A percentile compares a stretch with the other conserved stretches of the same genome.
phyloP scores from a whole-genome alignment of 92 coral and sea anemone genomes.

The Zoanthus solanderi region DNA sequence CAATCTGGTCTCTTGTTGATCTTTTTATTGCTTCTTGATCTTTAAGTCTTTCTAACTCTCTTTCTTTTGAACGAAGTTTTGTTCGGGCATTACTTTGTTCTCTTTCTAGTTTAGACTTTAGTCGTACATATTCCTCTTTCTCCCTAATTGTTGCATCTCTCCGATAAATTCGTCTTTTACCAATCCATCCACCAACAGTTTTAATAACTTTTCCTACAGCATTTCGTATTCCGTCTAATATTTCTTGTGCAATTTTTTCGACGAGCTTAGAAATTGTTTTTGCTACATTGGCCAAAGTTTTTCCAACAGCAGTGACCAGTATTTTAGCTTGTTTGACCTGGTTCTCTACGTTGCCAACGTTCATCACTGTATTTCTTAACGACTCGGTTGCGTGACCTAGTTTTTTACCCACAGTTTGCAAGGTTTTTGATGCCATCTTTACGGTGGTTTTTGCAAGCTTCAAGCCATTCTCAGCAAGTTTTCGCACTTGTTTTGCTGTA shows the following conservation, averaged over 20 bases:
- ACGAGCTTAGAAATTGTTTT: slow-evolving; percentile 33
- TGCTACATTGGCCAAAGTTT: slow-evolving; percentile 18
- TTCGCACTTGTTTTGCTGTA: slow-evolving; percentile 54
- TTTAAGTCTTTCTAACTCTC: slow-evolving; percentile 43
- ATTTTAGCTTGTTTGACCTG: slow-evolving; percentile 49
- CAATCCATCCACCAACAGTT: slow-evolving; percentile 47
- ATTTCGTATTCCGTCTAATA: slow-evolving; percentile 62
- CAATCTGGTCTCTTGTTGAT: slow-evolving; percentile 9
- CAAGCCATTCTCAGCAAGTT: slow-evolving; percentile 46
- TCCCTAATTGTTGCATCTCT: slow-evolving; percentile 41
- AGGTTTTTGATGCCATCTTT: slow-evolving; percentile 28
- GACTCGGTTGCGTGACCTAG: slow-evolving; percentile 46
- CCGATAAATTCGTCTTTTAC: slow-evolving; percentile 63
- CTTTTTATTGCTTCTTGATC: slow-evolving; percentile 47
- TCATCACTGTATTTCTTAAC: slow-evolving; percentile 32
- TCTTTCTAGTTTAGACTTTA: slow-evolving; percentile 24
- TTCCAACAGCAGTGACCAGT: slow-evolving; percentile 50
- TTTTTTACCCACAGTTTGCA: slow-evolving; percentile 30
- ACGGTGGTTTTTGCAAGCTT: slow-evolving; percentile 31
- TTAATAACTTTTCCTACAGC: slow-evolving; percentile 58
- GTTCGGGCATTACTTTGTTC: slow-evolving; percentile 51
- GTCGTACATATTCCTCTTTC: slow-evolving; percentile 25
- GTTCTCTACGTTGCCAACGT: slow-evolving; percentile 46
- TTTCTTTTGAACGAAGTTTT: slow-evolving; percentile 47
- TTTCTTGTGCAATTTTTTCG: slow-evolving; percentile 55